Base-by-base conservation (phyloP, 2,797 vertebrate genomes). In the Esox masquinongy region DNA sequence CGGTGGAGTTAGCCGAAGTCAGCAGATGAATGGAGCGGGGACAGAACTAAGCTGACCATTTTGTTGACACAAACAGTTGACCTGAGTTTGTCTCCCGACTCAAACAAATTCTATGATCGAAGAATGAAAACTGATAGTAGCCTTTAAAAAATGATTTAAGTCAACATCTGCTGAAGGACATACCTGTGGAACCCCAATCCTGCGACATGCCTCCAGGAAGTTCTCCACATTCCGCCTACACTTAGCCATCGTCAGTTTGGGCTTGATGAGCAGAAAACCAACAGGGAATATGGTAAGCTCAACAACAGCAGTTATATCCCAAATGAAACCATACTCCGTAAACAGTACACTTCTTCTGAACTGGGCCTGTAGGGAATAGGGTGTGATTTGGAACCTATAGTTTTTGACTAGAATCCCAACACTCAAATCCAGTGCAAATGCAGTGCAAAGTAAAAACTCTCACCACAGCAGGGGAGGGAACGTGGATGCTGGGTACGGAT, bases 211-310 rank as follows among this genome's bases (percentile, higher is more conserved):
- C 91, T 99, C 98, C 84, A 99, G 87, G 90, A 99, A 99, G 90
- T 99, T 99, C 91, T 99, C 98, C 75, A 99, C 98, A 0, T 98
- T 99, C 73, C 98, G 92, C 74, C 98, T 95, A 92, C 98, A 99
- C 84, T 99, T 99, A 73, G 98, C 98, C 95, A 99, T 99, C 19
- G 97, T 99, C 88, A 99, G 95, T 89, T 98, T 99, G 83, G 98
- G 98, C 98, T 99, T 90, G 63, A 87, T 31, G 64, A 16, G 17
- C 16, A 67, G 29, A 67, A 29, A 67, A 29, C 31, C 16, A 67
- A 67, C 11, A 12, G 22, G 64, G 29, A 34, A 16, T 31, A 67
- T 36, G 16, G 31, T 61, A 61, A 61, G 56, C 56, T 24, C 22
- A 61, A 12, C 11, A 4, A 24, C 22, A 26, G 22, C 6, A 8